Percentiles rank a stretch among this genome's conserved stretches.
phyloP scores from a whole-genome alignment of 2,113 vertebrate genomes.

The Callithrix jacchus region DNA sequence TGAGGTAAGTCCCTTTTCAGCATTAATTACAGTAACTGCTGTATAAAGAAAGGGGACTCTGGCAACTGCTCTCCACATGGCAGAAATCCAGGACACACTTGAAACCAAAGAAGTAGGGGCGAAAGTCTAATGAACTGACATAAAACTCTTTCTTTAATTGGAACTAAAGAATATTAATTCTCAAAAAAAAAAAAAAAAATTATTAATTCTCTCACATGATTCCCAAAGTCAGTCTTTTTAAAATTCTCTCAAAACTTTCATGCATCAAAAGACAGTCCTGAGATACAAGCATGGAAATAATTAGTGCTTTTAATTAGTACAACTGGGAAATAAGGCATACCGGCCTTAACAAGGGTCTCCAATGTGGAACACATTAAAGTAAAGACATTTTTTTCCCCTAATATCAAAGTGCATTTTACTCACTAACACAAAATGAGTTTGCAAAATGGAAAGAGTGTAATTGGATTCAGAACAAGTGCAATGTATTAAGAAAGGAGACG shows the following conservation, averaged over 20 bases:
- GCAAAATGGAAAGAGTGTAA: slow-evolving; percentile 69
- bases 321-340: slow-evolving; percentile 61
- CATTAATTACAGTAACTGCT: background rate
- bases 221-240: background rate
- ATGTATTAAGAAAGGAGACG: slow-evolving; percentile 55
- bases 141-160: background rate
- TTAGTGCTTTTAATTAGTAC: slow-evolving; percentile 72
- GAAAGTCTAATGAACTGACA: background rate
- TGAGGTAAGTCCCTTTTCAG: background rate
- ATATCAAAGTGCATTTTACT: slow-evolving; percentile 56
- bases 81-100: slow-evolving; percentile 40
- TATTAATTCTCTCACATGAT: slow-evolving; percentile 50
- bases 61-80: background rate
- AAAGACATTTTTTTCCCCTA: background rate
- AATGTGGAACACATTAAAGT: slow-evolving; percentile 71
- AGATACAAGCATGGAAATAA: slow-evolving; percentile 66
- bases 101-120: background rate
- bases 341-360: slow-evolving; percentile 49
- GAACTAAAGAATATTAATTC: slow-evolving; percentile 20
- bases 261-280: slow-evolving; percentile 54
- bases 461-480: slow-evolving; percentile 60
- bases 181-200: background rate
- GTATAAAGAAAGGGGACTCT: slow-evolving; percentile 12
- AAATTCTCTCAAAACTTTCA: slow-evolving; percentile 54
- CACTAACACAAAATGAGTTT: slow-evolving; percentile 34